phyloP scores from a whole-genome alignment of 2,888 invertebrate species.

The Habroteleia sp. region DNA sequence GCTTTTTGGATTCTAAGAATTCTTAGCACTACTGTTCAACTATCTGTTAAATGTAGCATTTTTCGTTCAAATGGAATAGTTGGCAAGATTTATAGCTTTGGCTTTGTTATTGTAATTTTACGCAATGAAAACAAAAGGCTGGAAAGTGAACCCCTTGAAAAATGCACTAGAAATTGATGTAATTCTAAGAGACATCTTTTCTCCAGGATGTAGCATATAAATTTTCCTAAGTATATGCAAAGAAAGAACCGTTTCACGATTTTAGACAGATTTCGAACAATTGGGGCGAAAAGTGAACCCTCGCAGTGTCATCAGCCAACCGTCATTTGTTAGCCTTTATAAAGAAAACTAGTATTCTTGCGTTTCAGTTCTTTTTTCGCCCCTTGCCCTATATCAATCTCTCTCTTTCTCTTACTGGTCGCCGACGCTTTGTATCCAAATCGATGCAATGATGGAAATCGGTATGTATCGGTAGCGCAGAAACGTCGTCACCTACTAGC shows the following conservation, averaged over 20 bases:
- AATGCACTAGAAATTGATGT: slow-evolving; percentile 41
- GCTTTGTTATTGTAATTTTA: slow-evolving; percentile 54
- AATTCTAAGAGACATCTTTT: slow-evolving; percentile 8
- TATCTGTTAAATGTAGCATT: not conserved
- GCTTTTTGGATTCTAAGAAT: not conserved
- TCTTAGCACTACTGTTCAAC: not conserved
- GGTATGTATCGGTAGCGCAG: slow-evolving; percentile 73
- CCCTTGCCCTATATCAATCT: too few relatives aligned
- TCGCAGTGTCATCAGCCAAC: slow-evolving; percentile 48
- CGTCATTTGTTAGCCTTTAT: slow-evolving; percentile 44
- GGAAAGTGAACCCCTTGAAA: slow-evolving; percentile 39
- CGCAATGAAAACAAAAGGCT: slow-evolving; percentile 21
- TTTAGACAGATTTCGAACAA: slow-evolving; percentile 29
- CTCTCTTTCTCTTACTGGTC: slow-evolving; percentile 52
- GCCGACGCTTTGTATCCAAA: slow-evolving; percentile 59
- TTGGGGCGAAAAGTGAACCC: slow-evolving; percentile 40
- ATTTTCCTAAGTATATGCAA: slow-evolving; percentile 55
- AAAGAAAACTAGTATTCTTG: slow-evolving; percentile 32
- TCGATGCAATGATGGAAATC: slow-evolving; percentile 50
- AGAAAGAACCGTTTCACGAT: slow-evolving; percentile 26
- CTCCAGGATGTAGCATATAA: slow-evolving; percentile 32
- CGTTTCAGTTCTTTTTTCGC: slow-evolving; percentile 11
- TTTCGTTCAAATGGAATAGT: slow-evolving; percentile 2
- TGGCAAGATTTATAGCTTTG: slow-evolving; percentile 4
- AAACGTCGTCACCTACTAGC: slow-evolving; percentile 76